A percentile compares a stretch with the other conserved stretches of the same genome.
Evolutionary conservation across 1,140 invertebrate genomes (phyloP).

Genomic region (Matsumurasca onukii): DNA sequence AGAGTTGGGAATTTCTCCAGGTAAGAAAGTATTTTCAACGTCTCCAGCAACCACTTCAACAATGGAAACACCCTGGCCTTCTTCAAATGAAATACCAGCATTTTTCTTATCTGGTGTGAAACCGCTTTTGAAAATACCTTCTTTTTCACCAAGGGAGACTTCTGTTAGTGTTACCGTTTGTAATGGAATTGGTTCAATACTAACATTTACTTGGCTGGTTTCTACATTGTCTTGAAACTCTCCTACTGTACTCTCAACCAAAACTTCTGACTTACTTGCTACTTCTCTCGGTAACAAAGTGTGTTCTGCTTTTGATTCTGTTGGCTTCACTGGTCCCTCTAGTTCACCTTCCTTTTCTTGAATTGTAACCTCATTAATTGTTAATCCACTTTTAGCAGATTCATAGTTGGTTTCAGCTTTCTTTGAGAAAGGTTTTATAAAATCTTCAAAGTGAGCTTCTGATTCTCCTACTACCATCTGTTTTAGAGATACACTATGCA

Average conservation of each 20-base stretch:
- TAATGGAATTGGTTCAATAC: slow-evolving; percentile 35
- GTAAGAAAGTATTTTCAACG: slow-evolving; percentile 37
- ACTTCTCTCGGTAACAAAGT: slow-evolving; percentile 46
- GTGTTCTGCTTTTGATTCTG: slow-evolving; percentile 38
- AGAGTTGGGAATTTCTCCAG: slow-evolving; percentile 30
- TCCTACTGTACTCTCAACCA: slow-evolving; percentile 29
- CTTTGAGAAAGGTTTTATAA: slow-evolving; percentile 38
- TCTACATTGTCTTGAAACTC: slow-evolving; percentile 29
- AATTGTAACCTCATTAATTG: slow-evolving; percentile 42
- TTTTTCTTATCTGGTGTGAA: slow-evolving; percentile 44
- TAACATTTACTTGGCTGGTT: slow-evolving; percentile 32
- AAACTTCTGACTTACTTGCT: slow-evolving; percentile 36
- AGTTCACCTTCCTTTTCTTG: slow-evolving; percentile 41
- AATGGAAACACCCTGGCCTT: slow-evolving; percentile 50
- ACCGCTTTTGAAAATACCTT: slow-evolving; percentile 43
- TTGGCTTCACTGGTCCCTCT: slow-evolving; percentile 40
- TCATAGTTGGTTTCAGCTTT: slow-evolving; percentile 40
- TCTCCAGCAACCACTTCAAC: slow-evolving; percentile 52
- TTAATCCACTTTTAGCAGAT: slow-evolving; percentile 39
- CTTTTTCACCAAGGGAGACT: slow-evolving; percentile 38
- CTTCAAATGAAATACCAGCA: slow-evolving; percentile 49
- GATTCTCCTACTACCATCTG: slow-evolving; percentile 37
- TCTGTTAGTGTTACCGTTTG: slow-evolving; percentile 39
- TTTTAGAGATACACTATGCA: slow-evolving; percentile 37
- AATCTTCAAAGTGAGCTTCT: slow-evolving; percentile 36